phyloP scores from a whole-genome alignment of 2,113 vertebrate species.

The Colossoma macropomum region DNA sequence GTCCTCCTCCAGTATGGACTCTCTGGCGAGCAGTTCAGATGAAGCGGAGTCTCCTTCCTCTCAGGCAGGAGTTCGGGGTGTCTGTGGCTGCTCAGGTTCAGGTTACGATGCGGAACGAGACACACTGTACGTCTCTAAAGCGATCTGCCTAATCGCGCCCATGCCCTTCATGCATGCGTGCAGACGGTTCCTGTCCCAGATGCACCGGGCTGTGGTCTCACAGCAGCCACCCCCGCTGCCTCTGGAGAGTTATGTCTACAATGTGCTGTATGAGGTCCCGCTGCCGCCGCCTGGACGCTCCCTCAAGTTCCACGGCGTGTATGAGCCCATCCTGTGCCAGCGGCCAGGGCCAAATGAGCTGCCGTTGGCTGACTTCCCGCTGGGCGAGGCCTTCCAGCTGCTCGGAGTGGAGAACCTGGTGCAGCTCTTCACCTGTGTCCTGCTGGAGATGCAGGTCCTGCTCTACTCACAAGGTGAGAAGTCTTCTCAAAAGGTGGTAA shows the following conservation, averaged over 20 bases:
- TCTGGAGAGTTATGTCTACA: constrained; percentile 96
- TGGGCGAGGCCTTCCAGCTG: constrained; percentile 87
- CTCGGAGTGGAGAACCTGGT: constrained; percentile 94
- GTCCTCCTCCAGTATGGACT: constrained; percentile 95
- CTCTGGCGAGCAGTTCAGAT: constrained; percentile 87
- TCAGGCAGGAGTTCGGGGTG: constrained; percentile 79
- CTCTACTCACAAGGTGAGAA: constrained; percentile 93
- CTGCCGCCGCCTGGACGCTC: constrained; percentile 92
- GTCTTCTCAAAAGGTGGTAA: too few relatives aligned
- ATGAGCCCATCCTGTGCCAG: constrained; percentile 93
- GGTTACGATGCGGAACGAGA: constrained; percentile 89
- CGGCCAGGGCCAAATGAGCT: constrained; percentile 88
- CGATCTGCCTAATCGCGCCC: constrained; percentile 92
- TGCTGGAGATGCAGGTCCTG: constrained; percentile 97
- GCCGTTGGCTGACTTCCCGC: constrained; percentile 90
- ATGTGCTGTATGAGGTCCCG: constrained; percentile 95
- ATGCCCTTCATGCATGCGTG: constrained; percentile 96
- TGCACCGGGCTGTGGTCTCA: constrained; percentile 88
- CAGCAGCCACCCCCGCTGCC: constrained; percentile 90
- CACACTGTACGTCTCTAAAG: constrained; percentile 94
- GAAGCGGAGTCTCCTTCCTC: constrained; percentile 86
- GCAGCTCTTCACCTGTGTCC: constrained; percentile 93
- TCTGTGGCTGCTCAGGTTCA: constrained; percentile 78
- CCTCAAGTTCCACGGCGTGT: constrained; percentile 92
- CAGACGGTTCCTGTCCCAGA: constrained; percentile 90